Percentiles rank a stretch among this genome's conserved stretches.
These are phyloP conservation scores for Catonia carolina DNA, from an alignment of 2,888 invertebrate genomes.

Conservation along the genomic window DNA sequence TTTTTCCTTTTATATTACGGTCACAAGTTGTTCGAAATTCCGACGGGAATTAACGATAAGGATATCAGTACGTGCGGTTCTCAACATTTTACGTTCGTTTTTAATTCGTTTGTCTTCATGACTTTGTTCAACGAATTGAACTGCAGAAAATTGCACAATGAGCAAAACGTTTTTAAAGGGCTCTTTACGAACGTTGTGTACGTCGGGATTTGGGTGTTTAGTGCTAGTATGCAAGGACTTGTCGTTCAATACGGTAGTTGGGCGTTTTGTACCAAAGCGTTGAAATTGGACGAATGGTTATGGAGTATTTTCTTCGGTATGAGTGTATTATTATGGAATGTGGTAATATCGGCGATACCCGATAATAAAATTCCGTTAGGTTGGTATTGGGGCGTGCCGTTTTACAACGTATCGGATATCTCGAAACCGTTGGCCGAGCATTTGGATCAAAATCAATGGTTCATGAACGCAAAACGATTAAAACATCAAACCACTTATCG, in stretches of 20 bases:
- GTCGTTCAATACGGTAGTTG: conserved; percentile 52
- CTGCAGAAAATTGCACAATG: conserved; percentile 57
- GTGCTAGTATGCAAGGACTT: conserved; percentile 50
- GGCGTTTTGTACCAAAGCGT: conserved; percentile 49
- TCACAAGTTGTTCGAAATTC: conserved; percentile 49
- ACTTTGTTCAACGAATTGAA: conserved; percentile 61
- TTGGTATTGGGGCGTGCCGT: too few relatives aligned
- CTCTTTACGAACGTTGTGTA: conserved; percentile 53
- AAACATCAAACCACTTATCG: too few relatives aligned
- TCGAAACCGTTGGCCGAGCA: too few relatives aligned
- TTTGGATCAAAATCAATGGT: too few relatives aligned
- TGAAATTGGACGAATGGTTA: conserved; percentile 51
- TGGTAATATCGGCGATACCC: too few relatives aligned
- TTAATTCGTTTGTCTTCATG: conserved; percentile 60
- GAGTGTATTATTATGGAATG: conserved; percentile 52
- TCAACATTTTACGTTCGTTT: conserved; percentile 58
- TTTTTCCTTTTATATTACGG: conserved; percentile 50
- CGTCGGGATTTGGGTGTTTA: conserved; percentile 52
- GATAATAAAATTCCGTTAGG: too few relatives aligned
- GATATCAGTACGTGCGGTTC: conserved; percentile 26
- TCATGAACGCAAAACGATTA: too few relatives aligned
- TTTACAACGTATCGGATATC: too few relatives aligned
- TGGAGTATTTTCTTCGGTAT: conserved; percentile 54
- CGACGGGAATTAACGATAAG: conserved; percentile 42
- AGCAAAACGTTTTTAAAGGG: conserved; percentile 55